Base-by-base conservation (phyloP, 1,140 invertebrate species). In the Trichonephila clavipes region DNA sequence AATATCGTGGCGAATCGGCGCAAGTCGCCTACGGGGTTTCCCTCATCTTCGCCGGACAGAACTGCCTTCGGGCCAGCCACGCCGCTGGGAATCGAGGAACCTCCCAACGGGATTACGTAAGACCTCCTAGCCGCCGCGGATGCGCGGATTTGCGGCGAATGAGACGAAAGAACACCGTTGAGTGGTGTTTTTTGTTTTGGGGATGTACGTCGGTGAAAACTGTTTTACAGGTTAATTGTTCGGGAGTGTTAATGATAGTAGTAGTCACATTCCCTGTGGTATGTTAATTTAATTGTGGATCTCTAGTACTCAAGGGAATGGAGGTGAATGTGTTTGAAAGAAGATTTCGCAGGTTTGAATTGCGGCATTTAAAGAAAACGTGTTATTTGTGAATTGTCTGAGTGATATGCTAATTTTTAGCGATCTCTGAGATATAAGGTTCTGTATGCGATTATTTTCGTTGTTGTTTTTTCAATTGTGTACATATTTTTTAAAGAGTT, bases 91-190 rank as follows among this genome's bases (percentile, higher is more conserved):
- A 16, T 88, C 86, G 14, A 21, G 82, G 59, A 64, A n/a, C 66
- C 64, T 89, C 88, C 64, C 86, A 72, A 40, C 88, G 88, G 88
- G 66, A 58, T 58, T n/a, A 77, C 58, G 58, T 58, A 51, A 69
- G 88, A 24, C 21, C 44, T 21, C 12, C 24, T 28, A 21, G 88
- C 88, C 64, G 88, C 64, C 12, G 18, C 28, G 51, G 18, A 18
- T 89, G 66, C 64, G 40, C 44, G 51, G 34, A 34, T 1, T 34
- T 34, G 34, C 88, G 88, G 66, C 40, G 69, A 89, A 77, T 51
- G 10, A 19, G 51, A 77, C 18, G 40, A 7, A n/a, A 12, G 44
- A 34, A 28, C 19, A 6, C 59, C 85, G 85, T 21, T 19, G 85
- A 10, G 19, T 40, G 28, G 28, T 18, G 18, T 77, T 77, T 77